Evolutionary conservation across 1,140 invertebrate species (phyloP).

Genomic region (Atta texana): DNA sequence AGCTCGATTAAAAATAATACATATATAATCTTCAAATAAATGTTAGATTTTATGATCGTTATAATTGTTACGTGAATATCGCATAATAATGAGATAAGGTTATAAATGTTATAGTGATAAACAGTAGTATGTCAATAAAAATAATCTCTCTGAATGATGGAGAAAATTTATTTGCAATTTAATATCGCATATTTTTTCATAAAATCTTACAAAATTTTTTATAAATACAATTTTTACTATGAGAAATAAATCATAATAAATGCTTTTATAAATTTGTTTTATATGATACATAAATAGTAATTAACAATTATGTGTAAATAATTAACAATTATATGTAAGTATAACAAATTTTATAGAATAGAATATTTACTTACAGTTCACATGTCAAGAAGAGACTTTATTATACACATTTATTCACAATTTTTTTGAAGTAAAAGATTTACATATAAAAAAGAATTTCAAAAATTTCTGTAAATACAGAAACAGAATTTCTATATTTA

Average conservation of each 20-base stretch:
- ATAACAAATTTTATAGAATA: slow-evolving; percentile 9
- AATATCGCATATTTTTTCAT: not conserved
- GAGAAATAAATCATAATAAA: not conserved
- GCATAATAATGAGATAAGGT: not conserved
- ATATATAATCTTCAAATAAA: not conserved
- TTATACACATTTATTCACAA: no score
- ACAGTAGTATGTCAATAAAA: slow-evolving; percentile 41
- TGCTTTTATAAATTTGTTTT: slow-evolving; percentile 10
- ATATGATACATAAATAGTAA: not conserved
- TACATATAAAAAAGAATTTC: slow-evolving; percentile 8
- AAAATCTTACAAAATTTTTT: slow-evolving; percentile 6
- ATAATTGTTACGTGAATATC: not conserved
- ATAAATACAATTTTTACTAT: not conserved
- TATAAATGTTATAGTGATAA: slow-evolving; percentile 16
- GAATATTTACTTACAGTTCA: no score
- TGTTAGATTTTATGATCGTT: not conserved
- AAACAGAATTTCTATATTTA: not conserved
- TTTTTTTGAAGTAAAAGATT: not conserved
- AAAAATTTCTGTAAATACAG: no score
- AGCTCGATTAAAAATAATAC: not conserved
- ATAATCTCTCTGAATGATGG: not conserved
- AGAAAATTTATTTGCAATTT: slow-evolving; percentile 12
- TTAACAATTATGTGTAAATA: not conserved
- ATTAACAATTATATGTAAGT: slow-evolving; percentile 5
- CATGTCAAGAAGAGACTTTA: no score